phyloP scores from a whole-genome alignment of 2,113 vertebrate species.

The Cyprinodon brontotheroides region DNA sequence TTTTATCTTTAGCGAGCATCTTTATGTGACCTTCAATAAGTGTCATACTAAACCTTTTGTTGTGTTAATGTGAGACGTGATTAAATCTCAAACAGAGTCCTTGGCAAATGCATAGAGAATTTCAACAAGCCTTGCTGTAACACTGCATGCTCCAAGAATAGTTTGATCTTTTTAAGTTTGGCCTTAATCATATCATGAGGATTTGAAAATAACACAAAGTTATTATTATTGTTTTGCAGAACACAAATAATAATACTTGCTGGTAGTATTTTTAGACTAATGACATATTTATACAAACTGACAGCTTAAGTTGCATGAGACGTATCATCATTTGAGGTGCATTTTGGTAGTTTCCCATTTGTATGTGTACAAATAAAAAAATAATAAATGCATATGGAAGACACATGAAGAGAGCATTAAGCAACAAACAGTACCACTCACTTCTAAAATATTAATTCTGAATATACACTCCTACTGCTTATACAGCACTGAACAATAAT shows the following conservation, averaged over 20 bases:
- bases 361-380: background rate
- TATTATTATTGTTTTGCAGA: background rate
- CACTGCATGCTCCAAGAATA: background rate
- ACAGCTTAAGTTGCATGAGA: background rate
- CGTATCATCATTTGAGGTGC: background rate
- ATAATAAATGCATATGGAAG: background rate
- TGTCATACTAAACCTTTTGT: slow-evolving; percentile 38
- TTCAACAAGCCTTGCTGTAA: slow-evolving; percentile 15
- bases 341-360: too few species aligned
- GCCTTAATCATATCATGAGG: background rate
- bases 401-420: background rate
- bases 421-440: background rate
- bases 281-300: background rate
- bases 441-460: background rate
- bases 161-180: slow-evolving; percentile 11
- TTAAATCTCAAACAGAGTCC: slow-evolving; percentile 40
- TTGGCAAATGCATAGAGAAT: slow-evolving; percentile 3
- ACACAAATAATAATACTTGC: background rate
- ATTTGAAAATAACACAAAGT: background rate
- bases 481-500: background rate
- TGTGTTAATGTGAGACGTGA: slow-evolving; percentile 44
- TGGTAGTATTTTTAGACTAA: background rate
- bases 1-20: slow-evolving; percentile 29
- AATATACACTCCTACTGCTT: background rate
- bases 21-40: slow-evolving; percentile 39